phyloP scores from a whole-genome alignment of 2,797 vertebrate species.

The Florisuga fusca region DNA sequence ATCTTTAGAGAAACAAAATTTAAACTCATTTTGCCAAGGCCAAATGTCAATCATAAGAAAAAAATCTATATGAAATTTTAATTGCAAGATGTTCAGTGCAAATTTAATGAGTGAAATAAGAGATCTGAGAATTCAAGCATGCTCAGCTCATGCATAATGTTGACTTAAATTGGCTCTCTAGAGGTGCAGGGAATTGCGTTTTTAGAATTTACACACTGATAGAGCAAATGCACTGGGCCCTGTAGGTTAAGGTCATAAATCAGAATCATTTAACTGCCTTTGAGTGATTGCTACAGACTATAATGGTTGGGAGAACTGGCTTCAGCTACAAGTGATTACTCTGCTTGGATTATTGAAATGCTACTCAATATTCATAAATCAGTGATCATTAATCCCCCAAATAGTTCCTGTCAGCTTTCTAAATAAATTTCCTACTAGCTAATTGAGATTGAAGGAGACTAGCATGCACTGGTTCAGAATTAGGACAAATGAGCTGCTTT shows the following conservation, averaged over 20 bases:
- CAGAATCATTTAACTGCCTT: slow-evolving; percentile 83
- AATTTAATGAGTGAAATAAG: slow-evolving; percentile 85
- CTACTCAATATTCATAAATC: slow-evolving; percentile 86
- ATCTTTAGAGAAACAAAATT: slow-evolving; percentile 79
- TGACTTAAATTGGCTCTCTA: slow-evolving; percentile 83
- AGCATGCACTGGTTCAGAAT: slow-evolving; percentile 47
- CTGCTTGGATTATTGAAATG: slow-evolving; percentile 79
- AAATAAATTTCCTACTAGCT: slow-evolving; percentile 82
- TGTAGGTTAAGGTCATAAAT: slow-evolving; percentile 87
- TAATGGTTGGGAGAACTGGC: slow-evolving; percentile 71
- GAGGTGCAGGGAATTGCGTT: slow-evolving; percentile 79
- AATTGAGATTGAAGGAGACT: slow-evolving; percentile 85
- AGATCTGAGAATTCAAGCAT: slow-evolving; percentile 82
- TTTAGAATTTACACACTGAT: slow-evolving; percentile 82
- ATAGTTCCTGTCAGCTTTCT: slow-evolving; percentile 81
- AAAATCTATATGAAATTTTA: slow-evolving; percentile 84
- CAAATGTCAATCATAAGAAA: slow-evolving; percentile 83
- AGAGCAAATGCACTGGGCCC: slow-evolving; percentile 82
- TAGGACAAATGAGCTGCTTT: slow-evolving; percentile 63
- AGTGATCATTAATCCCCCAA: slow-evolving; percentile 84
- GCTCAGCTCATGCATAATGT: slow-evolving; percentile 84
- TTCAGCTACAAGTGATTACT: slow-evolving; percentile 75
- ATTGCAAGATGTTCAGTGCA: slow-evolving; percentile 84
- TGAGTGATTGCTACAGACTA: slow-evolving; percentile 80
- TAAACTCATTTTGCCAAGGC: slow-evolving; percentile 79